phyloP scores from a whole-genome alignment of 2,113 vertebrate genomes.

The Hippocampus comes region DNA sequence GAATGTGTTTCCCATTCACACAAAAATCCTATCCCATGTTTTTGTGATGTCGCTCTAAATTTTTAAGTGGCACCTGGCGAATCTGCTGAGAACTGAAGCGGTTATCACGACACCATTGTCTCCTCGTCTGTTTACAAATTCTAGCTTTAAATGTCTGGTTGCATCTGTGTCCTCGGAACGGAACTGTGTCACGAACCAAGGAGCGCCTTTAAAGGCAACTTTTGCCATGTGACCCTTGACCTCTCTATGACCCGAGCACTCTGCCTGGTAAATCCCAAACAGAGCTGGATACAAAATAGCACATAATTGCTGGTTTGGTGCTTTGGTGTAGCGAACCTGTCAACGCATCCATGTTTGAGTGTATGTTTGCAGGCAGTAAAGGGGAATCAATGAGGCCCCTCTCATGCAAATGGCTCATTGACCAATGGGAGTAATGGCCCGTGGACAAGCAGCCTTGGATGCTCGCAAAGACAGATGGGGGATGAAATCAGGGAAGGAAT shows the following conservation, averaged over 20 bases:
- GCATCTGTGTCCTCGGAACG: neutral
- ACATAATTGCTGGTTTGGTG: constrained; percentile 5
- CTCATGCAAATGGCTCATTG: constrained; percentile 59
- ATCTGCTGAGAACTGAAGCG: too few species aligned
- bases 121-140: too few species aligned
- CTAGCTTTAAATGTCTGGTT: too few species aligned
- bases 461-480: constrained; percentile 53
- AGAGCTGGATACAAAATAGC: constrained; percentile 10
- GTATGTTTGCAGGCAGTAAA: constrained; percentile 52
- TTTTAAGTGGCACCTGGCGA: too few species aligned
- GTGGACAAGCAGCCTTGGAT: constrained; percentile 16
- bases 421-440: constrained; percentile 53
- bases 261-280: constrained; percentile 12
- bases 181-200: neutral
- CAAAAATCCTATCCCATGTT: too few species aligned
- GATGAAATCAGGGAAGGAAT: constrained; percentile 44
- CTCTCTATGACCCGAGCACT: constrained; percentile 17
- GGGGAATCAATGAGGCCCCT: constrained; percentile 58
- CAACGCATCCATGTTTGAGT: constrained; percentile 42
- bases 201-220: neutral
- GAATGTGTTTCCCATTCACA: too few species aligned
- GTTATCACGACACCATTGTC: too few species aligned
- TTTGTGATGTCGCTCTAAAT: too few species aligned
- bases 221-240: neutral
- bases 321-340: constrained; percentile 18